Base-by-base conservation (phyloP, 1,140 invertebrate species). In the Platyscapa corneri region DNA sequence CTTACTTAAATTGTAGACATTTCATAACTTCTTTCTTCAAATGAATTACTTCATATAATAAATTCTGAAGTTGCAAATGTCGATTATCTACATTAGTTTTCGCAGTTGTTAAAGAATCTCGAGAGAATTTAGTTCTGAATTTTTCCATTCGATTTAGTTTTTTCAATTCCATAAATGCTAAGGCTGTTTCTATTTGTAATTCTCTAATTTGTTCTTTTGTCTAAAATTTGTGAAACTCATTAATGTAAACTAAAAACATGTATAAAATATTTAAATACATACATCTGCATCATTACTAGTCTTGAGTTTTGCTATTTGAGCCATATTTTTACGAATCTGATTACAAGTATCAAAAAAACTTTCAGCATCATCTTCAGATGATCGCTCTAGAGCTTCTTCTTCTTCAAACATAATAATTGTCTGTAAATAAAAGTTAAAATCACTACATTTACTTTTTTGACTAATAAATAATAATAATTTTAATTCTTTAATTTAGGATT, bases 31-130 rank as follows among this genome's bases (percentile, higher is more conserved):
- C 98, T 89, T 98, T 98, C 87, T 98, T 96, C 3, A 99, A 94
- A 94, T 99, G 98, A 91, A 97, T 96, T 20, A 97, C 96, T 95
- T 99, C 98, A 93, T 99, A 99, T 0, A 99, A 92, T n/a, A 99
- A 94, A 94, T 99, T 99, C 92, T 99, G 98, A 82, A 98, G 94
- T 88, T 98, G 96, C 34, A 99, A 93, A 94, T 99, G 97, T 88
- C 96, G 96, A 84, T 96, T 96, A 89, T 99, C 98, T 0, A 98
- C 97, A 88, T 96, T 96, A 88, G 96, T 96, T 92, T 98, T 98
- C 82, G 96, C 96, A 91, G 96, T 94, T 77, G 95, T 94, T 6
- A 97, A 94, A 32, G 95, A 95, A 93, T 99, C 98, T 83, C 97
- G 94, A 0, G 96, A 96, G 89, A 95, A 95, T 90, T 97, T 96